Percentiles rank a stretch among this genome's conserved stretches.
Conservation (phyloP, 2,888 invertebrate species). For the Leptinotarsa peninsularis region DNA sequence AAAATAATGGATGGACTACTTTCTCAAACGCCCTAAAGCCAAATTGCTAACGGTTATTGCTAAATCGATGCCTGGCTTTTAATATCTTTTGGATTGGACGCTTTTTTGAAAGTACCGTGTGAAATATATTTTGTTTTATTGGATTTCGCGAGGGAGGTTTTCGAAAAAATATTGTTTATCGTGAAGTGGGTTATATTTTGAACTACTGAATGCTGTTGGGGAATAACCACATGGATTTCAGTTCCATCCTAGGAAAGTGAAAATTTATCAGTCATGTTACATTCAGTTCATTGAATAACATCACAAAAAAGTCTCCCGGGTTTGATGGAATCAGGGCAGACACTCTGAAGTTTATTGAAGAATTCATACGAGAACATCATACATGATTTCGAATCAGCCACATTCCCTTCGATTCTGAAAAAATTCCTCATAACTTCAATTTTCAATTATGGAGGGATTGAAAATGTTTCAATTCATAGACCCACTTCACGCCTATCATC, state of each 20-base stretch:
- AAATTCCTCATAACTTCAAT: too few species aligned
- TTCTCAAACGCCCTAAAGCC: constrained; percentile 44
- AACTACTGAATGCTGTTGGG: neutral
- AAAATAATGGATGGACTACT: constrained; percentile 47
- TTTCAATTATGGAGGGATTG: too few species aligned
- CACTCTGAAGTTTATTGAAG: too few species aligned
- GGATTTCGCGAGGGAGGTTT: constrained; percentile 13
- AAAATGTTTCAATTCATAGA: too few species aligned
- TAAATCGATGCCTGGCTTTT: constrained; percentile 46
- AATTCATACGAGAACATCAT: too few species aligned
- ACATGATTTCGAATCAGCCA: too few species aligned
- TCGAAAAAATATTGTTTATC: neutral
- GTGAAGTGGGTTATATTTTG: constrained; percentile 3
- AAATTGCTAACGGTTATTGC: constrained; percentile 48
- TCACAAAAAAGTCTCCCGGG: neutral
- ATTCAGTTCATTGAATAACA: neutral
- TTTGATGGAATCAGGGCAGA: too few species aligned
- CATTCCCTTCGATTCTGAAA: too few species aligned
- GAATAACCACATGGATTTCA: neutral
- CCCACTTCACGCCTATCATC: too few species aligned
- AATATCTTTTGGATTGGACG: constrained; percentile 46
- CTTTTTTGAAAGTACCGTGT: constrained; percentile 35
- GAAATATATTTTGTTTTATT: constrained; percentile 41
- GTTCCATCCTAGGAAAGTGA: neutral
- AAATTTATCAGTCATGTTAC: neutral